Conservation (phyloP, 2,888 invertebrate species). For the Schizotus pectinicornis region DNA sequence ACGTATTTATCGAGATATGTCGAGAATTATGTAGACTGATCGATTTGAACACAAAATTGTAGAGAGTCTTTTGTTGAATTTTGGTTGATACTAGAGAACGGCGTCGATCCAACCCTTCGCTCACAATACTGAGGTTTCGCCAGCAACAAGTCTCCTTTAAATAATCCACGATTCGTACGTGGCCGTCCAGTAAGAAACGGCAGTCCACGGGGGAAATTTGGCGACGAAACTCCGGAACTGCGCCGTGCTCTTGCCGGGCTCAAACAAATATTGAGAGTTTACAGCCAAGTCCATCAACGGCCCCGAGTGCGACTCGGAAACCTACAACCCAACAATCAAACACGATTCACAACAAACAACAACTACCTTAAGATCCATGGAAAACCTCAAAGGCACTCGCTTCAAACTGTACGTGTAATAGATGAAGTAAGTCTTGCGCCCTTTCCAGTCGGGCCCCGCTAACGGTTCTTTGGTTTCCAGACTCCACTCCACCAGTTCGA, state of each 20-base stretch:
- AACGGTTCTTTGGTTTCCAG: conserved; percentile 63
- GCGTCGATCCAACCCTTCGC: background rate
- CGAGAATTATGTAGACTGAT: conserved; percentile 10
- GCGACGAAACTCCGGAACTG: conserved; percentile 63
- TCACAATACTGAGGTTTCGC: background rate
- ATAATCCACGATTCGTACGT: conserved; percentile 67
- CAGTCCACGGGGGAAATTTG: conserved; percentile 70
- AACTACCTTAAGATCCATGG: conserved; percentile 66
- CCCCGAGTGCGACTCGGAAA: conserved; percentile 55
- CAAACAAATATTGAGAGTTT: conserved; percentile 67
- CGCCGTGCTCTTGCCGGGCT: conserved; percentile 61
- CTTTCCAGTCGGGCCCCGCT: conserved; percentile 62
- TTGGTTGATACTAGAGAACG: too few species aligned
- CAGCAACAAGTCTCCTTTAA: conserved; percentile 25
- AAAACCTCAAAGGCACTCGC: conserved; percentile 65
- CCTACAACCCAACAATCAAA: conserved; percentile 46
- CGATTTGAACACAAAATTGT: conserved; percentile 20
- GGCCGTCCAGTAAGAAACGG: conserved; percentile 73
- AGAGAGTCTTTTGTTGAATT: background rate
- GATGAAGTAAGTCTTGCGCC: conserved; percentile 69
- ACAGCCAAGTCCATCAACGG: conserved; percentile 64
- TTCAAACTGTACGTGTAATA: conserved; percentile 70
- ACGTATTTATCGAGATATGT: conserved; percentile 24
- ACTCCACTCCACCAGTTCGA: conserved; percentile 65
- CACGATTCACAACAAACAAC: background rate